A percentile compares a stretch with the other conserved stretches of the same genome.
These are phyloP conservation scores for Gymnoscopelus microlampas DNA, from an alignment of 2,797 vertebrate genomes.

Conservation along the genomic window DNA sequence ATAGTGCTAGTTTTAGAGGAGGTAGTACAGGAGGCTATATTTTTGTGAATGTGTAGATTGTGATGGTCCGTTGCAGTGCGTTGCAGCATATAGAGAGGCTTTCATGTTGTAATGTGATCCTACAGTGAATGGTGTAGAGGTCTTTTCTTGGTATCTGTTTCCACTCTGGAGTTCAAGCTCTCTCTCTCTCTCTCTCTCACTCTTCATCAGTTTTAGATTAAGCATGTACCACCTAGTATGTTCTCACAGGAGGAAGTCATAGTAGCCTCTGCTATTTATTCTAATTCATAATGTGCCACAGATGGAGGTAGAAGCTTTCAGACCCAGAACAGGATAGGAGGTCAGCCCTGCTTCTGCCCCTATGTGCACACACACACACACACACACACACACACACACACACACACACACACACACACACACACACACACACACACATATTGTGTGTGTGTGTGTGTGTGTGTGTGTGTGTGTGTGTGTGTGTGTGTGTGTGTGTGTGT, in stretches of 20 bases:
- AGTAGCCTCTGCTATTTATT: conserved; percentile 46
- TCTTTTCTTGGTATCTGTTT: conserved; percentile 18
- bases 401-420: no score
- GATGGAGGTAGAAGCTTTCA: conserved; percentile 48
- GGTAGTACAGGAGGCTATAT: no score
- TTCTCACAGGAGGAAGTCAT: conserved; percentile 15
- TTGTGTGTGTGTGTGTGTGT: conserved; percentile 12
- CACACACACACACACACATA: no score
- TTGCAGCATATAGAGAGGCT: background rate
- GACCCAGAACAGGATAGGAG: conserved; percentile 34
- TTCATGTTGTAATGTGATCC: conserved; percentile 11
- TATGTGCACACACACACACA: no score
- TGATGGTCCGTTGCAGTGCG: no score
- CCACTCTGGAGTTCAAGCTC: no score
- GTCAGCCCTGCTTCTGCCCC: background rate
- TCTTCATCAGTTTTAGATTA: conserved; percentile 59
- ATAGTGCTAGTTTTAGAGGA: no score
- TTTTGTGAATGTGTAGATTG: no score
- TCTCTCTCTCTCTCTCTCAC: conserved; percentile 10
- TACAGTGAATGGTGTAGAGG: conserved; percentile 7
- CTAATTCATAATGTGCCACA: conserved; percentile 56
- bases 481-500: conserved; percentile 9
- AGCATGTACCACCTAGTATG: conserved; percentile 39
- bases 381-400: no score
- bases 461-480: conserved; percentile 11